A percentile compares a stretch with the other conserved stretches of the same genome.
These are phyloP conservation scores for Phymanthus crucifer DNA, from an alignment of 92 coral and sea anemone genomes.

Conservation along the genomic window DNA sequence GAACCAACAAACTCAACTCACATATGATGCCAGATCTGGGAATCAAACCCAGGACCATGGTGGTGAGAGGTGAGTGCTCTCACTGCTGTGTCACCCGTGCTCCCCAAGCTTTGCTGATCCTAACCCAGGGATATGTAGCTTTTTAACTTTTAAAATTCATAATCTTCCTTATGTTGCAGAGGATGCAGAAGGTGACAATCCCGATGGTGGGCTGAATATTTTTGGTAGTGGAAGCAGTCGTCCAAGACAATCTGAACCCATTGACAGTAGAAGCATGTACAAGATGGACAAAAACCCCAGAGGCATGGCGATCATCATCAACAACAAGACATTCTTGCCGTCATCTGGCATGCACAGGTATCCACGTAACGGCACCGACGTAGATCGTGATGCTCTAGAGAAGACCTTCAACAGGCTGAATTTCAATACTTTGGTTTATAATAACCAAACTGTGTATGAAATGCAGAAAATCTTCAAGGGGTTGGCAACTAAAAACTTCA, in stretches of 20 bases:
- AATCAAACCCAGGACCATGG: no score
- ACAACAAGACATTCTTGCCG: constrained; percentile 62
- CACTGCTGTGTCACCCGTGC: not conserved
- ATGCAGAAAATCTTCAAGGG: constrained; percentile 53
- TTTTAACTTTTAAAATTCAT: not conserved
- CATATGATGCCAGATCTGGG: no score
- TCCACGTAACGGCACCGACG: constrained; percentile 85
- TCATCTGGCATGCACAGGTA: constrained; percentile 74
- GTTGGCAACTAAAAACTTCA: constrained; percentile 51
- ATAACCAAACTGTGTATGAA: constrained; percentile 58
- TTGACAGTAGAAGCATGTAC: constrained; percentile 54
- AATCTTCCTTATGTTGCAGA: not conserved
- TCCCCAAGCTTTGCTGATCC: no score
- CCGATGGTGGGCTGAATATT: constrained; percentile 55
- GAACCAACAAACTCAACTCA: no score
- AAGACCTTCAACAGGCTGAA: constrained; percentile 42
- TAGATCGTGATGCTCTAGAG: constrained; percentile 69
- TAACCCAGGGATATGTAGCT: no score
- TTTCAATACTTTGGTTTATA: constrained; percentile 55
- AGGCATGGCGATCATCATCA: constrained; percentile 78
- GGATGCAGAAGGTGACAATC: constrained; percentile 34
- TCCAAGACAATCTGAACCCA: constrained; percentile 19
- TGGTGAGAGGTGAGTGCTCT: no score
- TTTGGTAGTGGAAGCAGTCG: constrained; percentile 47
- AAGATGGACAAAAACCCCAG: constrained; percentile 59